Evolutionary conservation across 2,797 vertebrate genomes (phyloP).

Genomic region (Schizopygopsis malacanthus): DNA sequence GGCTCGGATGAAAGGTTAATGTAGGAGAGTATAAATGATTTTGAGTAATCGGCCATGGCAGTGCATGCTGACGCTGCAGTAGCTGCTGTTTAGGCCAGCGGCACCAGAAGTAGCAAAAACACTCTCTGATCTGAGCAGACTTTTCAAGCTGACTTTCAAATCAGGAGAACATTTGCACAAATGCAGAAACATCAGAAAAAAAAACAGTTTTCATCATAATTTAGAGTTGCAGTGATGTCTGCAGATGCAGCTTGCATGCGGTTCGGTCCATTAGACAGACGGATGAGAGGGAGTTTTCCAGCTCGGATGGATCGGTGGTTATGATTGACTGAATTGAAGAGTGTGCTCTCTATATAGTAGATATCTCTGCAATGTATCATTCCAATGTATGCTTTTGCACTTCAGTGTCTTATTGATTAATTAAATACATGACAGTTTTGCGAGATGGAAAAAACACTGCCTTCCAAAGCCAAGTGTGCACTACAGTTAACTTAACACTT

Average conservation of each 20-base stretch:
- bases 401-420: background rate
- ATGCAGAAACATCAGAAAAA: constrained; percentile 17
- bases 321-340: constrained; percentile 28
- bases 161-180: constrained; percentile 23
- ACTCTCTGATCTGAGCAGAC: constrained; percentile 41
- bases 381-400: background rate
- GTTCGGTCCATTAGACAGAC: constrained; percentile 37
- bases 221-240: constrained; percentile 21
- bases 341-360: background rate
- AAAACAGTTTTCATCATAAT: constrained; percentile 27
- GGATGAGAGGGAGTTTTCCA: constrained; percentile 30
- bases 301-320: constrained; percentile 14
- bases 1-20: constrained; percentile 55
- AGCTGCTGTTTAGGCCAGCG: background rate
- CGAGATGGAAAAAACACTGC: background rate
- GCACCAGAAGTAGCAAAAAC: background rate
- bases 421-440: background rate
- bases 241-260: constrained; percentile 19
- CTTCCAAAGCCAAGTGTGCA: background rate
- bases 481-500: background rate
- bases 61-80: constrained; percentile 46
- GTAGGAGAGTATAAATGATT: constrained; percentile 45
- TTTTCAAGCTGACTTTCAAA: constrained; percentile 32
- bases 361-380: background rate
- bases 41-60: constrained; percentile 35